Percentiles rank a stretch among this genome's conserved stretches.
Conservation (phyloP, 1,140 invertebrate genomes). For the Cardiocondyla obscurior region DNA sequence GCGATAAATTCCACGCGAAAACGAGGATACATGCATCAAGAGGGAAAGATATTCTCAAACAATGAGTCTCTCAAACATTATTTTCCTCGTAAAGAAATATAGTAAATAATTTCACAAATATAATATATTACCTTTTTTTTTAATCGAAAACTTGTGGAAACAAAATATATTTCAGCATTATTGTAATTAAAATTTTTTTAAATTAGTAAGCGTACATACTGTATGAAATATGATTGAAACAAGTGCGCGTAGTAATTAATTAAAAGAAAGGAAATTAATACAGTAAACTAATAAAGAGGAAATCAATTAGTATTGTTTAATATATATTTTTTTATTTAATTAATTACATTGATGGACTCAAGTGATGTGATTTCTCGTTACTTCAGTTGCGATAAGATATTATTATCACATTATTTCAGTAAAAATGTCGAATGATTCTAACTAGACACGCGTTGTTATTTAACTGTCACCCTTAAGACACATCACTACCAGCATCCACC, state of each 20-base stretch:
- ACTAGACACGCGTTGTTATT: not conserved
- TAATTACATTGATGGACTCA: no score
- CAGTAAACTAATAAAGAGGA: not conserved
- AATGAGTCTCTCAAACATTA: not conserved
- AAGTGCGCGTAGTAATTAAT: not conserved
- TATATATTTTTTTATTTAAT: no score
- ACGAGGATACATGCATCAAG: not conserved
- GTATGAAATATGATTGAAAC: not conserved
- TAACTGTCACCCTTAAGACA: not conserved
- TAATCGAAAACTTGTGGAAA: not conserved
- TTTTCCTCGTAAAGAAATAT: not conserved
- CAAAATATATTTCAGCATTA: not conserved
- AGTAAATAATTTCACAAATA: not conserved
- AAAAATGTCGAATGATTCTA: not conserved
- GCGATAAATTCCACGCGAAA: constrained; percentile 22
- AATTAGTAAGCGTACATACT: not conserved
- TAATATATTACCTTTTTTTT: not conserved
- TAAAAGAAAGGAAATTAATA: not conserved
- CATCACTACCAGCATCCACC: not conserved
- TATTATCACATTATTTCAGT: not conserved
- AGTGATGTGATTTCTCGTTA: not conserved
- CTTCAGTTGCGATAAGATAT: not conserved
- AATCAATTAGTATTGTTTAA: not conserved
- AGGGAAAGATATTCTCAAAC: not conserved
- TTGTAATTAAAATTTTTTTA: not conserved